A percentile compares a stretch with the other conserved stretches of the same genome.
These are phyloP conservation scores for Alethe castanea DNA, from an alignment of 2,113 vertebrate genomes.

Conservation along the genomic window DNA sequence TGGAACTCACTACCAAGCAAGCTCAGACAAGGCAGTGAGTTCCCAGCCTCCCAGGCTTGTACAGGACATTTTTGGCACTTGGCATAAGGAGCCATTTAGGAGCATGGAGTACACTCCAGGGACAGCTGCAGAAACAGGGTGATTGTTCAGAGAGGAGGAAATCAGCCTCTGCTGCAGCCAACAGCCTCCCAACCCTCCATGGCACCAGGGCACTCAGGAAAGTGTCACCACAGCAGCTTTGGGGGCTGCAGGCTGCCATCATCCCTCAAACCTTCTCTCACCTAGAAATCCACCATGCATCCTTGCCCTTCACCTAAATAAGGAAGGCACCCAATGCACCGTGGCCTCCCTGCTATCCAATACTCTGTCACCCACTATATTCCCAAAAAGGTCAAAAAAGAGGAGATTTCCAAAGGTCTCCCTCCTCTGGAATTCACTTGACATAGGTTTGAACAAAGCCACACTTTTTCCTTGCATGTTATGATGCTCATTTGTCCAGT, in stretches of 20 bases:
- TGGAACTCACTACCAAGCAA: fast-evolving
- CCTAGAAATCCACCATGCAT: fast-evolving
- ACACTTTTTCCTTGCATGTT: not conserved
- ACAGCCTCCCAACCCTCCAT: not conserved
- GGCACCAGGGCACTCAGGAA: not conserved
- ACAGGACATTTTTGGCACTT: not conserved
- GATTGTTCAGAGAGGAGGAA: not conserved
- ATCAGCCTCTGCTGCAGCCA: not conserved
- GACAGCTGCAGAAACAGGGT: not conserved
- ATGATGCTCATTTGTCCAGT: not conserved
- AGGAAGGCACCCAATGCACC: not conserved
- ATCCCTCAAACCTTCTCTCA: not conserved
- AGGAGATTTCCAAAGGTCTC: not conserved
- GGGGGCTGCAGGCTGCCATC: not conserved
- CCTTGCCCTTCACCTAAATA: not conserved
- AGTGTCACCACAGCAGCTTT: not conserved
- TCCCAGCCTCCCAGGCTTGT: not conserved
- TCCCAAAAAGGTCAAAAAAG: not conserved
- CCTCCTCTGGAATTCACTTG: not conserved
- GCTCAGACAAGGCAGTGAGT: not conserved
- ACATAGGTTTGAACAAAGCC: not conserved
- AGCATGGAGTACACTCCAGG: fast-evolving
- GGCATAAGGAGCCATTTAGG: not conserved
- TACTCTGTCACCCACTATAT: not conserved
- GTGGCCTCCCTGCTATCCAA: not conserved